Percentiles rank a stretch among this genome's conserved stretches.
Conservation (phyloP, 2,888 invertebrate genomes). For the Polyommatus iphigenia region DNA sequence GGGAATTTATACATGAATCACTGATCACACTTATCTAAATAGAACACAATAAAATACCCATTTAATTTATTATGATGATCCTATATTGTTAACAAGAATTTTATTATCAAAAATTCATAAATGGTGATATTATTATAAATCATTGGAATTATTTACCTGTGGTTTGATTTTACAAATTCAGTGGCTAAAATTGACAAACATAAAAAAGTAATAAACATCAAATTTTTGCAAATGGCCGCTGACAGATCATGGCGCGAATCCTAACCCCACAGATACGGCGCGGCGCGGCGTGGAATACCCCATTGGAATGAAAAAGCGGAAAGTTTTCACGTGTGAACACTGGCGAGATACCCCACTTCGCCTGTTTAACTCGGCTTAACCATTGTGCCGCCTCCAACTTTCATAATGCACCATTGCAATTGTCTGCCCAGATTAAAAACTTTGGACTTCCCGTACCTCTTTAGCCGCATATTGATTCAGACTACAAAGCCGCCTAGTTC, state of each 20-base stretch:
- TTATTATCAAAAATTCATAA: not conserved
- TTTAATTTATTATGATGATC: not conserved
- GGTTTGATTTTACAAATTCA: not conserved
- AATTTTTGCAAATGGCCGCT: conserved; percentile 7
- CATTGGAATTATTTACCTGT: too few species aligned
- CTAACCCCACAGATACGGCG: conserved; percentile 18
- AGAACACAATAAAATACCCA: conserved; percentile 11
- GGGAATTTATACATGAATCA: conserved; percentile 12
- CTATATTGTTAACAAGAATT: not conserved
- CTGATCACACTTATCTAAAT: conserved; percentile 12
- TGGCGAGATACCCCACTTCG: conserved; percentile 62
- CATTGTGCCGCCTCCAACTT: conserved; percentile 54
- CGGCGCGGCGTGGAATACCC: conserved; percentile 18
- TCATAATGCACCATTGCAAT: conserved; percentile 54
- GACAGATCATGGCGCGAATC: conserved; percentile 22
- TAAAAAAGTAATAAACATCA: not conserved
- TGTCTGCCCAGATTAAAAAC: conserved; percentile 45
- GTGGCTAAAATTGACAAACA: not conserved
- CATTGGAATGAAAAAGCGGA: conserved; percentile 34
- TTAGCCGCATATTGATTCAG: conserved; percentile 35
- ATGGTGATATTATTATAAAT: too few species aligned
- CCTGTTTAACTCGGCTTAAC: conserved; percentile 58
- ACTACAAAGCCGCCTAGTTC: conserved; percentile 25
- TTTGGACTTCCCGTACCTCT: conserved; percentile 44
- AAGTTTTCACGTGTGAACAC: conserved; percentile 30